Evolutionary conservation across 2,888 invertebrate genomes (phyloP).

Genomic region (Pterostichus niger): DNA sequence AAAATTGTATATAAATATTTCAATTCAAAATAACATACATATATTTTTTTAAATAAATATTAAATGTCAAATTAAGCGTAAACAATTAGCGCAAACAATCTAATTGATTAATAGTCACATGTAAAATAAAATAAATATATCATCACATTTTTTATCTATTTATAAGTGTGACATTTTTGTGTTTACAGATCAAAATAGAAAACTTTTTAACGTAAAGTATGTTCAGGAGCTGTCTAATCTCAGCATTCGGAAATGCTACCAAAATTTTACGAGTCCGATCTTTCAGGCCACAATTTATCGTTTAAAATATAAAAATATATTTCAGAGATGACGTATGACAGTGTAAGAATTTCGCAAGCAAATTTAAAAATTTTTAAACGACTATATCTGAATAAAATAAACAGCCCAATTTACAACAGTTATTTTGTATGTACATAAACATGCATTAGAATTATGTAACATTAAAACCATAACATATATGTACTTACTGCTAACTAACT

Average conservation of each 20-base stretch:
- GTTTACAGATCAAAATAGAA: too few species aligned
- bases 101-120: too few species aligned
- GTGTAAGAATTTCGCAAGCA: constrained; percentile 18
- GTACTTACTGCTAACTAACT: constrained; percentile 56
- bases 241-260: too few species aligned
- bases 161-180: background rate
- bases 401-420: constrained; percentile 63
- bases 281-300: background rate
- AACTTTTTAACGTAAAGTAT: too few species aligned
- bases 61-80: too few species aligned
- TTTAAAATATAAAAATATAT: background rate
- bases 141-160: background rate
- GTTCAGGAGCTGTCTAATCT: too few species aligned
- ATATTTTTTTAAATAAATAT: too few species aligned
- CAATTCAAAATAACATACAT: too few species aligned
- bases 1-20: too few species aligned
- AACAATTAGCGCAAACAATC: too few species aligned
- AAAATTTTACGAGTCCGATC: too few species aligned
- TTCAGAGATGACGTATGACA: constrained; percentile 28
- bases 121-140: constrained; percentile 2
- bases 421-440: constrained; percentile 65
- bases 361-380: constrained; percentile 49
- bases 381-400: constrained; percentile 64
- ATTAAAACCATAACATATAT: constrained; percentile 65
- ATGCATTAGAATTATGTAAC: constrained; percentile 64